Evolutionary conservation across 2,797 vertebrate species (phyloP), one percentile per base, ranked within the genome.

Genomic region (Ceyx erithaca): DNA sequence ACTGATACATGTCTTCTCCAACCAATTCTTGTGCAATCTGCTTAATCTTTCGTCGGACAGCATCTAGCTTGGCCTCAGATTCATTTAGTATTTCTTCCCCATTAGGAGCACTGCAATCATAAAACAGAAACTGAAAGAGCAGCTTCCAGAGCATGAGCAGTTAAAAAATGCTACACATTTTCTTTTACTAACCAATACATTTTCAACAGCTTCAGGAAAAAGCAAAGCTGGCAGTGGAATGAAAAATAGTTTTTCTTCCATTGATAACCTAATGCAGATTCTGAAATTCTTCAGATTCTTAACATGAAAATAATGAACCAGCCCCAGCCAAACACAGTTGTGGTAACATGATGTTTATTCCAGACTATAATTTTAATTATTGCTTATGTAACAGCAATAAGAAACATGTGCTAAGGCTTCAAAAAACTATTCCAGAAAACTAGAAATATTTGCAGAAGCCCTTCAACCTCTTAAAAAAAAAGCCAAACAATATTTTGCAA

Each of bases 1-100:
- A 99, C 80, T 99, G 99, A 95, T 98, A 97, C 95, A 99, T 96
- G 87, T 99, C 99, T 88, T 99, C 99, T 96, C 98, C 99, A 93
- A 97, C 97, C 46, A 99, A 97, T 92, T 99, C 99, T 64, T 99
- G 98, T 4, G 99, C 99, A 82, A 99, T 98, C 76, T 98, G 98
- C 48, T 98, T 97, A 48, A 99, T 99, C 96, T 99, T 99, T 95
- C 98, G 98, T 81, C 98, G 98, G 89, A 99, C 98, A 41, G 81
- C 97, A 61, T 98, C 98, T 94, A 99, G 97, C 83, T 99, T 99
- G n/a, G 92, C 73, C 16, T 99, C 99, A 40, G 99, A 98, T 92
- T 99, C 99, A 20, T 92, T 98, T 48, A 99, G 46, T 95, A 99
- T 94, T 40, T 98, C 98, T 84, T 99, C 98, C 48, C 97, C 92